A percentile compares a stretch with the other conserved stretches of the same genome.
phyloP scores from a whole-genome alignment of 2,888 invertebrate species.

The Zeuzera pyrina region DNA sequence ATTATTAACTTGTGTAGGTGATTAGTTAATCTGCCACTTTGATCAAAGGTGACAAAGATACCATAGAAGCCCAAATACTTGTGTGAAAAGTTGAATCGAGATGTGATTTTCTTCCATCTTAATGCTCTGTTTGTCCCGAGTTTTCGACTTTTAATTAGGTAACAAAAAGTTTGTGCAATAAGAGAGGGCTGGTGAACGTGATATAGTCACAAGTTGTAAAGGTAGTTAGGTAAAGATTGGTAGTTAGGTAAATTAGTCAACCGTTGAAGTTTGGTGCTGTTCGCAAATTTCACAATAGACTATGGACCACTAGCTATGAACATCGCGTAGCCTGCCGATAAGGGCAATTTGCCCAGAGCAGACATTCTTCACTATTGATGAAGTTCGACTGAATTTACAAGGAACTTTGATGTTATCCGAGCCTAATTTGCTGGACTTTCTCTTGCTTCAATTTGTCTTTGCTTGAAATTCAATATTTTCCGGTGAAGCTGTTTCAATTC shows the following conservation, averaged over 20 bases:
- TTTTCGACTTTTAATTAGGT: no score
- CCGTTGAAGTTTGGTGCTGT: conserved; percentile 33
- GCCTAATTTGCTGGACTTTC: conserved; percentile 13
- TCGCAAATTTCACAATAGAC: conserved; percentile 41
- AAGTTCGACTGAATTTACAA: conserved; percentile 23
- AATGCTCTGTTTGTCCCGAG: no score
- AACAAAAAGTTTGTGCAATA: no score
- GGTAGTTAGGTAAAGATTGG: conserved; percentile 37
- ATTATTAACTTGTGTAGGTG: no score
- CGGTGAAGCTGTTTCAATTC: no score
- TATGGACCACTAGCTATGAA: conserved; percentile 45
- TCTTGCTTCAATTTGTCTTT: background rate
- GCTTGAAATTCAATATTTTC: background rate
- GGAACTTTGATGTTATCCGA: conserved; percentile 33
- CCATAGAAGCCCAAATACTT: no score
- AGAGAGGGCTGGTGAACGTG: no score
- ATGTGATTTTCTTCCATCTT: no score
- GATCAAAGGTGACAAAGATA: no score
- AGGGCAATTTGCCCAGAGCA: conserved; percentile 39
- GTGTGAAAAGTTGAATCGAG: no score
- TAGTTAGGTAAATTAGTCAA: conserved; percentile 44
- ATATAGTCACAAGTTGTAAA: no score
- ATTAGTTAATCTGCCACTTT: no score
- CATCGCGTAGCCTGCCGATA: conserved; percentile 34
- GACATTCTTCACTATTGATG: conserved; percentile 32